A percentile compares a stretch with the other conserved stretches of the same genome.
These are phyloP conservation scores for Drosophila villosipedis DNA, from an alignment of 2,888 invertebrate species.

Conservation along the genomic window DNA sequence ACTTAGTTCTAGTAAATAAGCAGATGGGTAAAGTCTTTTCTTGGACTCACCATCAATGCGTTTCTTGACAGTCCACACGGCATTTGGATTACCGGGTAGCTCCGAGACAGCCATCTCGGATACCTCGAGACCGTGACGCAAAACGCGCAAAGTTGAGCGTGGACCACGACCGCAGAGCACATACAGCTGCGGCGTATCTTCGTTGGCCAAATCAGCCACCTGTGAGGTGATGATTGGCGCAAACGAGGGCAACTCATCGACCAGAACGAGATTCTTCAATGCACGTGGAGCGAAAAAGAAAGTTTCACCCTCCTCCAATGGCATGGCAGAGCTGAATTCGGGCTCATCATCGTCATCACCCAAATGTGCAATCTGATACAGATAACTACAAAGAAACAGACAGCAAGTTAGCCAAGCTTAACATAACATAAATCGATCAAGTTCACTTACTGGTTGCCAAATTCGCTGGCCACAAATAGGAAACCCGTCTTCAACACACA, in stretches of 20 bases:
- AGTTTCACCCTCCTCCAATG: constrained; percentile 98
- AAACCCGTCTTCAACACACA: constrained; percentile 99
- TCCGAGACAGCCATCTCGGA: constrained; percentile 99
- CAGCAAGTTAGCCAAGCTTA: neutral
- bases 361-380: constrained; percentile 99
- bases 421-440: neutral
- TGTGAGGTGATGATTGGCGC: constrained; percentile 94
- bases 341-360: constrained; percentile 99
- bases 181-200: constrained; percentile 99
- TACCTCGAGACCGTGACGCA: constrained; percentile 98
- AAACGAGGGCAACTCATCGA: constrained; percentile 98
- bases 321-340: constrained; percentile 99
- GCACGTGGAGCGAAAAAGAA: constrained; percentile 99
- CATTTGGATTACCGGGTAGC: constrained; percentile 99
- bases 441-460: constrained; percentile 98
- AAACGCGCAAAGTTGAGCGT: constrained; percentile 95
- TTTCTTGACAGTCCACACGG: constrained; percentile 99
- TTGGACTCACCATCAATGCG: constrained; percentile 95
- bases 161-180: constrained; percentile 98
- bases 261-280: constrained; percentile 96
- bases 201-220: constrained; percentile 97
- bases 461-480: constrained; percentile 98
- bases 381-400: constrained; percentile 88
- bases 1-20: constrained; percentile 36
- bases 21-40: constrained; percentile 13